Base-by-base conservation (phyloP, 2,113 vertebrate genomes). In the Sapajus apella region DNA sequence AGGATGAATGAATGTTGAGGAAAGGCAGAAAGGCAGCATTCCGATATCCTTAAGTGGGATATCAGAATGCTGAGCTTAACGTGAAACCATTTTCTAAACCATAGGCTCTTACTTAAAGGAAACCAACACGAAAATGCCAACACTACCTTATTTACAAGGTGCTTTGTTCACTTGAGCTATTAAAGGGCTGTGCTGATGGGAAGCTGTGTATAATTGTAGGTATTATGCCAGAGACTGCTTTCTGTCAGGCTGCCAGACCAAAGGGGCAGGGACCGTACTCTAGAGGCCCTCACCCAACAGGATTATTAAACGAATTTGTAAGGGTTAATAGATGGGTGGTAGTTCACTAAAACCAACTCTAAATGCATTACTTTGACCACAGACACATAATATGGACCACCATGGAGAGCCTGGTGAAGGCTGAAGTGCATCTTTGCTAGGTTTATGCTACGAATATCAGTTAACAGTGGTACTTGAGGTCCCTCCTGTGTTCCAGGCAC, bases 211-310 rank as follows among this genome's bases (percentile, higher is more conserved):
- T 93, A 70, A 96, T 52, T 40, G 50, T 73, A 73, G 30, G 80
- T 83, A 72, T 30, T 13, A 32, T 79, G 37, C 76, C 87, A 87
- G 70, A 93, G 87, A 97, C 88, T 23, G 0, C 88, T 90, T 91
- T 14, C 68, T 76, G 91, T 90, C 85, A 97, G 72, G 16, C 72
- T 96, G 93, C 91, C 93, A 96, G 94, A 97, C 94, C 76, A 88
- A 88, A 45, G 52, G 96, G 45, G 35, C 25, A 43, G 18, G 16
- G 8, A 16, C 2, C 0, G 17, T 40, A 5, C 96, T 79, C 80
- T 25, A 68, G 93, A 89, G 96, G 87, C n/a, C 35, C 73, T 90
- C 84, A 84, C 93, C 96, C 84, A 68, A 56, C 58, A 95, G 45
- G 25, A 64, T 96, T n/a, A 96, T 97, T 97, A 95, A 97, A 96